Base-by-base conservation (phyloP, 2,113 vertebrate species). In the Prinia subflava region DNA sequence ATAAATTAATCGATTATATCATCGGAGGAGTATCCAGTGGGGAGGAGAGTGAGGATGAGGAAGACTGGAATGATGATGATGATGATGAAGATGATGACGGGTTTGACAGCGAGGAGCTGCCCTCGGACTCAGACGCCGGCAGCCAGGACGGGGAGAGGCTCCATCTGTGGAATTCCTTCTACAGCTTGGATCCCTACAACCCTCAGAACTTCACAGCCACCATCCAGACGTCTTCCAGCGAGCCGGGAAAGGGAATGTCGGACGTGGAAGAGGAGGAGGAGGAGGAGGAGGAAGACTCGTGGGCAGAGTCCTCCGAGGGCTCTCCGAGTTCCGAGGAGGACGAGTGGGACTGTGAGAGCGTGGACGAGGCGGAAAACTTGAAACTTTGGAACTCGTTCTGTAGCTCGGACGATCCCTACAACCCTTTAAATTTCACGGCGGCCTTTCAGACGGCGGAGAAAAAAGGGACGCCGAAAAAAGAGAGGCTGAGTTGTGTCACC, bases 1-100 rank as follows among this genome's bases (percentile, higher is more conserved):
- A 99, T 96, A 99, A 97, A 68, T 39, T 98, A 25, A 99, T 99
- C n/a, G 98, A 99, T 74, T 99, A 98, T 92, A 99, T 99, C 92
- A 98, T 99, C 96, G 99, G 99, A 28, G 98, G 98, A 52, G 97
- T 96, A 16, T 97, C 97, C 83, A 99, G 99, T 2, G 99, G 97
- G 71, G 97, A 96, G 49, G 98, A 98, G 37, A 89, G 91, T 2
- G 91, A 85, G 5, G 98, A 91, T 24, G 97, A 92, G 35, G 97
- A 97, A 7, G 98, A 94, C 3, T 98, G 98, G 71, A 96, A 95
- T 33, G 97, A 95, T 8, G 98, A 98, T 4, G 85, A 21, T 20
- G 98, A 96, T 10, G 97, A 95, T 15, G 97, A 95, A 23, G 98
- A 89, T 17, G 98, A 96, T 15, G 99, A 98, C 6, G 99, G 99